phyloP scores from a whole-genome alignment of 2,113 vertebrate species.

The Coreoperca whiteheadi region DNA sequence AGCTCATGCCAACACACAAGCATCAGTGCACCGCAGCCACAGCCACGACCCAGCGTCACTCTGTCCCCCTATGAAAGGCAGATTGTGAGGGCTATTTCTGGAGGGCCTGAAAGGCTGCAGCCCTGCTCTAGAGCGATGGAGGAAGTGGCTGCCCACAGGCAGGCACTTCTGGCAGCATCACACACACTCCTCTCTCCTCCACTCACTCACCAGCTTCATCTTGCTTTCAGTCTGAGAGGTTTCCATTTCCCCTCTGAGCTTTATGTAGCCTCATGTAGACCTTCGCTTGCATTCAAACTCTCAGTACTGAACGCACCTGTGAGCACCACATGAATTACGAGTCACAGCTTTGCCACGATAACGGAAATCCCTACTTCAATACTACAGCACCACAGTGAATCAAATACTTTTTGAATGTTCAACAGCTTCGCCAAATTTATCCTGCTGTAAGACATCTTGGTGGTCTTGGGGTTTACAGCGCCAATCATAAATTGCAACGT shows the following conservation, averaged over 20 bases:
- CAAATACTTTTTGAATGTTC: neutral
- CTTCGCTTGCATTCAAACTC: neutral
- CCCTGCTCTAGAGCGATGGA: conserved; percentile 46
- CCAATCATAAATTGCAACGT: neutral
- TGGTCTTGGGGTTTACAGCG: neutral
- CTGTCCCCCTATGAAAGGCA: conserved; percentile 73
- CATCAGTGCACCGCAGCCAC: conserved; percentile 36
- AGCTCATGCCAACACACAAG: conserved; percentile 26
- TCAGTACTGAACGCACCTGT: neutral
- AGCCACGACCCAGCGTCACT: conserved; percentile 49
- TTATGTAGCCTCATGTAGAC: neutral
- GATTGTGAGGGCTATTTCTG: conserved; percentile 80
- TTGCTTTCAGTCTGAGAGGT: conserved; percentile 21
- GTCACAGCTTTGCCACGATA: neutral
- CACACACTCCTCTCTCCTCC: conserved; percentile 46
- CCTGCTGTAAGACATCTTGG: too few relatives aligned
- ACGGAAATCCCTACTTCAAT: neutral
- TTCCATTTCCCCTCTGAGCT: conserved; percentile 24
- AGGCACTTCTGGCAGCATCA: conserved; percentile 71
- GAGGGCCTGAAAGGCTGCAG: conserved; percentile 68
- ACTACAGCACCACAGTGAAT: neutral
- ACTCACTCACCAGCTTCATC: conserved; percentile 12
- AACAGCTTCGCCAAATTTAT: neutral
- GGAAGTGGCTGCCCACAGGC: conserved; percentile 79
- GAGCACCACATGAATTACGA: neutral